Base-by-base conservation (phyloP, 2,797 vertebrate genomes). In the Sebastes nivosus region DNA sequence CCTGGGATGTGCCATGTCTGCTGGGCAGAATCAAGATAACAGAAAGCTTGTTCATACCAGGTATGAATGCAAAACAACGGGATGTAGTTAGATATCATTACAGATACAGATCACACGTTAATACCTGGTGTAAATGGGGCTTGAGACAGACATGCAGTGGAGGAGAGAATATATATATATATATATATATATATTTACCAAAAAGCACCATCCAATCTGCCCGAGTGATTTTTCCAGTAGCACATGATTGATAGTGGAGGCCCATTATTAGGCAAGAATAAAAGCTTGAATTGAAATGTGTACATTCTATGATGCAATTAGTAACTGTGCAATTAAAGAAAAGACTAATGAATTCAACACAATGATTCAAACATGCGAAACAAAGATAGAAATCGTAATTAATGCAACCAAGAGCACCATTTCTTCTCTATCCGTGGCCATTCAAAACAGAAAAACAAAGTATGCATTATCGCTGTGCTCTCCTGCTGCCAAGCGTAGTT, bases 331-430 rank as follows among this genome's bases (percentile, higher is more conserved):
- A 89, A 91, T 88, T 89, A 87, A 61, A 63, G 38, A 66, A 50
- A 77, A 42, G 16, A 67, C 57, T 4, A 90, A 89, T 87, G 65
- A 90, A 88, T 87, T 82, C 38, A 80, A 68, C 79, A 79, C 72
- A 46, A 72, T 72, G 76, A 79, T 58, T 87, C 63, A 82, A 78
- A 89, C 65, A 66, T 4, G 30, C 25, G 9, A 81, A 86, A 76
- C 67, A 85, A 81, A 90, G 88, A 91, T 77, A 83, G 34, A 84
- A 88, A 89, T 87, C 72, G 1, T 85, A 92, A 93, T 93, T 89
- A 91, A 65, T 4, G 1, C 64, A 72, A 60, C 83, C 46, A 27
- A 50, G 18, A 32, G 81, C 70, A 65, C 69, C 2, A 27, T 65
- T 83, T 85, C 61, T 75, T 67, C 65, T 64, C 72, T 66, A 46